A percentile compares a stretch with the other conserved stretches of the same genome.
Conservation (phyloP, 2,888 invertebrate species). For the Neelides folsomi region DNA sequence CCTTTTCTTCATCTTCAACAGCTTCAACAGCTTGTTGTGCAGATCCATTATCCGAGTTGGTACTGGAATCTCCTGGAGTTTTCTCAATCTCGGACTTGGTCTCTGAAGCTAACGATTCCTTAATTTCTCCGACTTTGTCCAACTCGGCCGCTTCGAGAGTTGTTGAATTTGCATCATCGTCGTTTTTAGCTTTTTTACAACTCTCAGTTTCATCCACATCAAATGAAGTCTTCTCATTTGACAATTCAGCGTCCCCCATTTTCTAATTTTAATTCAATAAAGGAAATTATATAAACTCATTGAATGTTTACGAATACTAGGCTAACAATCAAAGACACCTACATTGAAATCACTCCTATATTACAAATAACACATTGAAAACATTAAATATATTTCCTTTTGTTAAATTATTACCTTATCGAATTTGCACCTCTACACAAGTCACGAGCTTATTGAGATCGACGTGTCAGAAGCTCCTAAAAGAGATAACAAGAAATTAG, state of each 20-base stretch:
- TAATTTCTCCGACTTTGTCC: background rate
- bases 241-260: constrained; percentile 8
- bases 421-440: no score
- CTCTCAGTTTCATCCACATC: constrained; percentile 1
- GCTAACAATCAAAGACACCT: no score
- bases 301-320: no score
- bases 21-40: background rate
- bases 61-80: background rate
- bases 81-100: background rate
- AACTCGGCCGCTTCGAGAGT: background rate
- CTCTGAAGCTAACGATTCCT: background rate
- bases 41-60: background rate
- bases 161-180: background rate
- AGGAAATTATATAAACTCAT: no score
- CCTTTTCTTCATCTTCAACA: background rate
- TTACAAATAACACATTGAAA: no score
- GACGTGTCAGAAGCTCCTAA: no score
- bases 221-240: background rate
- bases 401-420: no score
- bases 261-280: background rate
- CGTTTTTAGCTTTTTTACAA: background rate
- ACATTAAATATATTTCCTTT: no score
- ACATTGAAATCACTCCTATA: no score
- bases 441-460: no score
- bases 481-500: no score